These are phyloP conservation scores for Mya arenaria DNA, from an alignment of 1,140 invertebrate species.

Conservation along the genomic window DNA sequence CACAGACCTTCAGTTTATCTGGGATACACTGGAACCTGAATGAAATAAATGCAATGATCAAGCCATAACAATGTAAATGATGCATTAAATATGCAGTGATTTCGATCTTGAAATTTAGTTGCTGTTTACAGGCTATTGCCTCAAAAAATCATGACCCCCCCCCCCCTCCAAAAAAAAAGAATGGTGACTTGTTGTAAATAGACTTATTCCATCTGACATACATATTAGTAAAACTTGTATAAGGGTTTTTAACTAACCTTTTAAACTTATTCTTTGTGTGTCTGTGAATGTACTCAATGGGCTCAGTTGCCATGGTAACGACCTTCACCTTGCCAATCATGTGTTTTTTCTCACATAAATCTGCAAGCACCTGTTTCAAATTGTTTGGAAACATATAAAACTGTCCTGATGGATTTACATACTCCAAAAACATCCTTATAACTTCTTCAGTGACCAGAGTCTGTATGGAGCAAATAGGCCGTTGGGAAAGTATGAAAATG, in stretches of 20 bases:
- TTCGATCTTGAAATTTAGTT: neutral
- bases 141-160: neutral
- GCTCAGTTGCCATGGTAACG: slow-evolving; percentile 31
- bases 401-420: slow-evolving; percentile 1
- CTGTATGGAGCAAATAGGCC: neutral
- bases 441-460: neutral
- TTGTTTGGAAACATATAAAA: slow-evolving; percentile 17
- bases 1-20: slow-evolving; percentile 23
- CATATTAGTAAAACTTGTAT: neutral
- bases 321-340: slow-evolving; percentile 28
- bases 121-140: neutral
- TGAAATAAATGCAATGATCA: neutral
- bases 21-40: neutral
- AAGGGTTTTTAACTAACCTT: neutral
- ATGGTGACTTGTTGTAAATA: neutral
- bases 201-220: neutral
- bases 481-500: slow-evolving; percentile 5
- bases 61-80: neutral
- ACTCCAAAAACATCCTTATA: slow-evolving; percentile 5
- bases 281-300: slow-evolving; percentile 32
- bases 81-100: neutral
- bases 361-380: neutral
- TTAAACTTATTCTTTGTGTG: slow-evolving; percentile 9
- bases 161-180: neutral
- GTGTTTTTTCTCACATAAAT: slow-evolving; percentile 21